These are phyloP conservation scores for Syrista parreyssii DNA, from an alignment of 2,888 invertebrate genomes.

Conservation along the genomic window DNA sequence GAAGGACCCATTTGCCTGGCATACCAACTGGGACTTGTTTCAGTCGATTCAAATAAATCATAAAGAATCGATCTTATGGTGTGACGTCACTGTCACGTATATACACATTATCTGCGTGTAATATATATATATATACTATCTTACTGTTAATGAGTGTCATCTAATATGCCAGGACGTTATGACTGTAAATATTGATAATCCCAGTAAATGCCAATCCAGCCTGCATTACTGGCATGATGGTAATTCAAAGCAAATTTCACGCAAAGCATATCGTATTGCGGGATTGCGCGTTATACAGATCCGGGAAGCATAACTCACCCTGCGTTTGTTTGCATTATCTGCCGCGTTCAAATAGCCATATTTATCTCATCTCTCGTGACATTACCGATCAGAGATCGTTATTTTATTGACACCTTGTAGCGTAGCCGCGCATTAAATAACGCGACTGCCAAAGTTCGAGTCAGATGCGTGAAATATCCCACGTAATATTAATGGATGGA, in stretches of 20 bases:
- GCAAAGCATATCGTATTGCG: conserved; percentile 54
- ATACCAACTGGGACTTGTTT: neutral
- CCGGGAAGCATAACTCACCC: conserved; percentile 58
- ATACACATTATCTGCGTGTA: neutral
- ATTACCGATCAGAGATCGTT: conserved; percentile 46
- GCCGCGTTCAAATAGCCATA: conserved; percentile 58
- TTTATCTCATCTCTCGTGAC: conserved; percentile 58
- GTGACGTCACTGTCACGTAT: neutral
- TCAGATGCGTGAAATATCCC: neutral
- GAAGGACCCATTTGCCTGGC: conserved; percentile 5
- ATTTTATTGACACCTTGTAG: conserved; percentile 50
- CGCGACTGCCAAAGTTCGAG: neutral
- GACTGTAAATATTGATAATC: neutral
- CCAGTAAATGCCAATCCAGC: conserved; percentile 9
- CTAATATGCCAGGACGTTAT: neutral
- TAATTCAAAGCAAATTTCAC: conserved; percentile 60
- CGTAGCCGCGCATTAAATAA: conserved; percentile 8
- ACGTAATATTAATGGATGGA: neutral
- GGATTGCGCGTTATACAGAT: conserved; percentile 31
- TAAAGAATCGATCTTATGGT: neutral
- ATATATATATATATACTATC: neutral
- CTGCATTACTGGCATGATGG: conserved; percentile 50
- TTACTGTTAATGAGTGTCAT: neutral
- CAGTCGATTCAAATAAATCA: neutral
- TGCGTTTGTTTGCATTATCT: conserved; percentile 61